These are phyloP conservation scores for Thelaira solivaga DNA, from an alignment of 2,888 invertebrate genomes.

Conservation along the genomic window DNA sequence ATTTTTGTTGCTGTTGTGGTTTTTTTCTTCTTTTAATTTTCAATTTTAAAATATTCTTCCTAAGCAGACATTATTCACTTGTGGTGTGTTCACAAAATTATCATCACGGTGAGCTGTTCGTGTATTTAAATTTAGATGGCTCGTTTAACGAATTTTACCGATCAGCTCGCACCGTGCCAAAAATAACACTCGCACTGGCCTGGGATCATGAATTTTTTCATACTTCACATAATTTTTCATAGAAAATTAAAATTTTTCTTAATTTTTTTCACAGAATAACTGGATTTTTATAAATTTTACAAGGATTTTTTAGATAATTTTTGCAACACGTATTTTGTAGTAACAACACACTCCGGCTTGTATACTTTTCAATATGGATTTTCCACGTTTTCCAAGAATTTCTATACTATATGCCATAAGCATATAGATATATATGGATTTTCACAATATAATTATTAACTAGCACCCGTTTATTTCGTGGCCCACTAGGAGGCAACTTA, in stretches of 20 bases:
- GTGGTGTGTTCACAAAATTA: constrained; percentile 29
- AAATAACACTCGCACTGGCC: constrained; percentile 74
- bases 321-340: constrained; percentile 20
- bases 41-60: constrained; percentile 37
- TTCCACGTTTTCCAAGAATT: constrained; percentile 71
- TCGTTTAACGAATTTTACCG: constrained; percentile 67
- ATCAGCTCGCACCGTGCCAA: constrained; percentile 69
- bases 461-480: constrained; percentile 45
- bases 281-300: constrained; percentile 57
- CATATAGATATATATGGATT: constrained; percentile 69
- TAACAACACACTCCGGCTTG: constrained; percentile 63
- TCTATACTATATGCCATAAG: too few species aligned
- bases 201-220: constrained; percentile 70
- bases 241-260: constrained; percentile 64
- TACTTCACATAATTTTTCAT: constrained; percentile 62
- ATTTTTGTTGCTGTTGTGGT: too few species aligned
- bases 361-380: constrained; percentile 67
- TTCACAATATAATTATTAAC: constrained; percentile 67
- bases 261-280: constrained; percentile 25
- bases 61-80: constrained; percentile 20
- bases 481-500: constrained; percentile 69
- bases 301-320: constrained; percentile 22
- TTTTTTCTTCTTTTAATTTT: too few species aligned
- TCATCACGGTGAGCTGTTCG: constrained; percentile 67
- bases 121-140: constrained; percentile 72